Base-by-base conservation (phyloP, 2,888 invertebrate species). In the Agriopis aurantiaria region DNA sequence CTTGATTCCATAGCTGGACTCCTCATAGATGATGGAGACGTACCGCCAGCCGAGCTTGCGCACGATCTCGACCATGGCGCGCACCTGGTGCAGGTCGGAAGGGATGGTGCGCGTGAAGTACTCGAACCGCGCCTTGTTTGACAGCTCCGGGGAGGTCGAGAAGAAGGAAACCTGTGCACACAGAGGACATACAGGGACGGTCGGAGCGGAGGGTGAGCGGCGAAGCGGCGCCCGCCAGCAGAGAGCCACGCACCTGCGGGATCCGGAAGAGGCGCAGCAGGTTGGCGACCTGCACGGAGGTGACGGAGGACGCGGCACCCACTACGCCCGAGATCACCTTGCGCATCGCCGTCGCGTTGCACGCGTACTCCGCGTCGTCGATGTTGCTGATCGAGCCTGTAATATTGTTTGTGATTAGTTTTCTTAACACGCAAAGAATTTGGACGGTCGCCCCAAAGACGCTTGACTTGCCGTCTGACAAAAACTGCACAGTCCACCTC, bases 1-100 rank as follows among this genome's bases (percentile, higher is more conserved):
- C 96, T 98, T 98, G 75, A 98, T 98, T 8, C 99, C 99, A 83
- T 99, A 99, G 92, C 98, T 98, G 69, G 98, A 98, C 89, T 99
- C 99, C 88, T 99, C 99, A 86, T 99, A 99, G 76, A 99, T 97
- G 79, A 99, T 98, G 63, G 98, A 98, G 23, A 99, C 97, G 91
- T 99, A 99, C 75, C 97, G 98, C 99, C 99, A 99, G 59, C 96
- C 96, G 92, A 99, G 96, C 77, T 95, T 95, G 80, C 96, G 96
- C 14, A 99, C 97, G 77, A 99, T 98, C 85, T 98, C 98, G 23
- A 99, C 98, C 98, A 99, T 99, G 0, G 98, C 99, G 80, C 98
- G 97, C 3, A 98, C 98, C 91, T 99, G 99, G 88, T 98, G 97
- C 85, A 97, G 97, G 89, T 99, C 99, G 0, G 98, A 98, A 1